Conservation (phyloP, 1,140 invertebrate species). For the silkworm (Bombyx mori) region ASM3026992v2 NC_085110.1:5015501-5016000, state of each 20-base stretch:
- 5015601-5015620: constrained; percentile 58
- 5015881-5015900: constrained; percentile 65
- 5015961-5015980: constrained; percentile 35
- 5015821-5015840: constrained; percentile 70
- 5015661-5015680: constrained; percentile 68
- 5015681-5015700: constrained; percentile 70
- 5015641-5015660: constrained; percentile 66
- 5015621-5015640: constrained; percentile 56
- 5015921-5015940: constrained; percentile 64
- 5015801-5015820: constrained; percentile 66
- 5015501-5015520: constrained; percentile 68
- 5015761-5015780: constrained; percentile 65
- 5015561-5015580: constrained; percentile 66
- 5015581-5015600: constrained; percentile 69
- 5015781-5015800: constrained; percentile 57
- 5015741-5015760: constrained; percentile 72
- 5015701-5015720: constrained; percentile 66
- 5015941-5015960: constrained; percentile 49
- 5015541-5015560: constrained; percentile 62
- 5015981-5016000: constrained; percentile 31
- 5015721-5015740: constrained; percentile 67
- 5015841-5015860: constrained; percentile 71
- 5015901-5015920: constrained; percentile 66
- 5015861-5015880: constrained; percentile 62
- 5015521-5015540: constrained; percentile 63